Evolutionary conservation across 2,888 invertebrate species (phyloP), one percentile per base, ranked within the genome.

Genomic region (Nasonovia ribisnigri): DNA sequence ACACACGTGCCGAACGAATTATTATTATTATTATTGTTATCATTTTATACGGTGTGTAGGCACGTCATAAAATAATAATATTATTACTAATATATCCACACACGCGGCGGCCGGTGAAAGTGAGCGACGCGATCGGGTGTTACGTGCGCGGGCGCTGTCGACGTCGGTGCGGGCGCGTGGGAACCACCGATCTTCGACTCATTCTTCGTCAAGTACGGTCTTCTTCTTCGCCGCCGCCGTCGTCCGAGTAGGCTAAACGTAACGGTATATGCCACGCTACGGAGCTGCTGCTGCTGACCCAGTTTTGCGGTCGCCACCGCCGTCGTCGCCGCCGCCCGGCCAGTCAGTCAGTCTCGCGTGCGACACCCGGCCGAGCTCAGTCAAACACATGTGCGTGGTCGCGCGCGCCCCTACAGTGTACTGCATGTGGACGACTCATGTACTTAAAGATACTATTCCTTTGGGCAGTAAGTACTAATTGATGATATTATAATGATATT

Each of bases 351-450:
- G 93, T 93, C 90, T 93, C 93, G 93, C 93, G 93, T 93, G 93
- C 93, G 93, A 93, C 93, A 90, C 90, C 90, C 93, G 93, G 86
- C 90, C 93, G 89, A 93, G 36, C 84, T 90, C 93, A 93, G 90
- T 93, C 60, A 84, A 93, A 90, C 93, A 90, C 90, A 93, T 93
- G 93, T 93, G 93, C 93, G 93, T 93, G 93, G 93, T 93, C 84
- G 84, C 90, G 90, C 93, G 93, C 93, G 90, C 93, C 93, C 90
- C 93, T 93, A 93, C 93, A 93, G 93, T 93, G 93, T 93, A 93
- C 93, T 93, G 93, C 90, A 93, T 93, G 93, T 93, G 93, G 93
- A 93, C 93, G 93, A 93, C 93, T 93, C 86, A 93, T 93, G 93
- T 93, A 93, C 93, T 67, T 93, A 93, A 93, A 93, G 93, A 90